Evolutionary conservation across 2,113 vertebrate species (phyloP), one percentile per base, ranked within the genome.

Genomic region (Psammodynastes pulverulentus): DNA sequence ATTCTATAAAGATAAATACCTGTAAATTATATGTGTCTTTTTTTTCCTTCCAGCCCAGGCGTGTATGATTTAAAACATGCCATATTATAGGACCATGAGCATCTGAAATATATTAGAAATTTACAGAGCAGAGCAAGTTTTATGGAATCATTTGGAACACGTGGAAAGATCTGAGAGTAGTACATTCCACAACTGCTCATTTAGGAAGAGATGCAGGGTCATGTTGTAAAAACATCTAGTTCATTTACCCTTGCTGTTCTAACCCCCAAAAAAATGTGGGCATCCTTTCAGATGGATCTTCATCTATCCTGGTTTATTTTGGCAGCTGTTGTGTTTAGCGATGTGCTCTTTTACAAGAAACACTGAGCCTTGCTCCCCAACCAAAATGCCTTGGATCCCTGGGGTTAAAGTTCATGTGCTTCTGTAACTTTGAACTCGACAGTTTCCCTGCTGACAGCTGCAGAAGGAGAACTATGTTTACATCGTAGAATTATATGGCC

Each of bases 381-480:
- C 93, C 89, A 88, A 72, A 91, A n/a, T 95, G 94, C 94, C 94
- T 97, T 72, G 67, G 89, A 91, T 86, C 93, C 86, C 49, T 94
- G 89, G 93, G 92, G 94, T 96, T 94, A 95, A 84, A 96, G 95
- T 94, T 95, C 94, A 79, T 90, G 92, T 93, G 87, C 92, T 95
- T 95, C 95, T 94, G 91, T 96, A 95, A 94, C 95, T 97, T 94
- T 96, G 95, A 97, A 95, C 95, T 94, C 94, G 94, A 93, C 93
- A 96, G 94, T 95, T 95, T 95, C 84, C 94, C 95, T 95, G 95
- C 93, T 93, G 93, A 93, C 96, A 97, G 96, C 96, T 97, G 95
- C 92, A 87, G 58, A 53, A 93, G 92, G 90, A 85, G 90, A 92
- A 94, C 90, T 85, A 46, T 97, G 96, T 97, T 97, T 97, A 96